These are phyloP conservation scores for Synanthedon vespiformis DNA, from an alignment of 2,888 invertebrate species.

Conservation along the genomic window DNA sequence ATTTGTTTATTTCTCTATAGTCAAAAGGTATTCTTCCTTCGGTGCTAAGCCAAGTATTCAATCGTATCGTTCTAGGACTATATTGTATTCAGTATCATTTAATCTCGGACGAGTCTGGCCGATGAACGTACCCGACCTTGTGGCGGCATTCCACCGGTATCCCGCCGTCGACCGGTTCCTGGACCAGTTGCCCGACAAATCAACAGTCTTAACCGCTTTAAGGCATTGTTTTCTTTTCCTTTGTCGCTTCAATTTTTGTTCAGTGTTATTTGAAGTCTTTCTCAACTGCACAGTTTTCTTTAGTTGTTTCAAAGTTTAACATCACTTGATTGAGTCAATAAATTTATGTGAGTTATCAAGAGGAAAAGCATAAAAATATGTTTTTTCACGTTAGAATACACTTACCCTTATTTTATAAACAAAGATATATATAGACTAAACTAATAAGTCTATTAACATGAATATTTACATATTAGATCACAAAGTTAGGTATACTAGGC, in stretches of 20 bases:
- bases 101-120: conserved; percentile 40
- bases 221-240: neutral
- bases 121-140: conserved; percentile 61
- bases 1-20: too few species aligned
- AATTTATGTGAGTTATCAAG: too few species aligned
- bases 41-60: too few species aligned
- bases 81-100: neutral
- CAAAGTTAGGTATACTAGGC: too few species aligned
- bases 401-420: too few species aligned
- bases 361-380: too few species aligned
- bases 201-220: neutral
- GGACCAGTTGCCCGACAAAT: neutral
- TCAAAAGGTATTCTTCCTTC: neutral
- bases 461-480: too few species aligned
- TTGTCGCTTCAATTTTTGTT: neutral
- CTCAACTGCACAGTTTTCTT: neutral
- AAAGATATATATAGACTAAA: too few species aligned
- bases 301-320: neutral
- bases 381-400: too few species aligned
- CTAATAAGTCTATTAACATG: too few species aligned
- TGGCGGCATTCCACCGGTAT: conserved; percentile 34
- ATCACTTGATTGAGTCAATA: neutral
- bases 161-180: neutral
- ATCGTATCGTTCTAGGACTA: neutral
- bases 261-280: neutral